Percentiles rank a stretch among this genome's conserved stretches.
These are phyloP conservation scores for Microchrysa polita DNA, from an alignment of 2,888 invertebrate species.

Conservation along the genomic window DNA sequence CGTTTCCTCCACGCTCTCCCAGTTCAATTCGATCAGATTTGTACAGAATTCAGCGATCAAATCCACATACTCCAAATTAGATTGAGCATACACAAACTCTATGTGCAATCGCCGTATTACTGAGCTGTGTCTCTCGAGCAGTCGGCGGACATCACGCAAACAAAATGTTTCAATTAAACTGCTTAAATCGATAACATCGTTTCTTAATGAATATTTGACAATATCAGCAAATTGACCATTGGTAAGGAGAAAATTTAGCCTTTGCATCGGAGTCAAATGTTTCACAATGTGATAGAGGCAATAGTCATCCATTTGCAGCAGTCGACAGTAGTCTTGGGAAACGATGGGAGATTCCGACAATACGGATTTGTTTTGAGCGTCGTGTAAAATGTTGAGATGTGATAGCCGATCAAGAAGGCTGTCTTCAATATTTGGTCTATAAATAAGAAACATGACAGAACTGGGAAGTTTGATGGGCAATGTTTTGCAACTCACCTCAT, in stretches of 20 bases:
- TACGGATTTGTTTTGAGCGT: background rate
- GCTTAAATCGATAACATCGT: background rate
- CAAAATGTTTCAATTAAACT: background rate
- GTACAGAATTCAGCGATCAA: slow-evolving; percentile 5
- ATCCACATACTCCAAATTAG: background rate
- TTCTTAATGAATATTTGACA: background rate
- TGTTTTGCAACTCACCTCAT: background rate
- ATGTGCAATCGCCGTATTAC: background rate
- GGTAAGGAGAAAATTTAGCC: background rate
- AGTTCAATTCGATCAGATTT: slow-evolving; percentile 2
- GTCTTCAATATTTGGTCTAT: background rate
- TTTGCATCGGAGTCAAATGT: background rate
- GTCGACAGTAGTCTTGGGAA: background rate
- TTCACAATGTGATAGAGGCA: slow-evolving; percentile 6
- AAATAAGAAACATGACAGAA: too few species aligned
- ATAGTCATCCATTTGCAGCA: slow-evolving; percentile 7
- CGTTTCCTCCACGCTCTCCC: background rate
- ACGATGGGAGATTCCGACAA: background rate
- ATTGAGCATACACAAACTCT: background rate
- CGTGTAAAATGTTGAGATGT: background rate
- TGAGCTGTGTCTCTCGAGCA: background rate
- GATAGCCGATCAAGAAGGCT: background rate
- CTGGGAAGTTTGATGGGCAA: too few species aligned
- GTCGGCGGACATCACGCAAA: background rate
- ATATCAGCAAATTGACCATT: background rate